Conservation (phyloP, 1,140 invertebrate genomes). For the Trypoxylus dichotomus region DNA sequence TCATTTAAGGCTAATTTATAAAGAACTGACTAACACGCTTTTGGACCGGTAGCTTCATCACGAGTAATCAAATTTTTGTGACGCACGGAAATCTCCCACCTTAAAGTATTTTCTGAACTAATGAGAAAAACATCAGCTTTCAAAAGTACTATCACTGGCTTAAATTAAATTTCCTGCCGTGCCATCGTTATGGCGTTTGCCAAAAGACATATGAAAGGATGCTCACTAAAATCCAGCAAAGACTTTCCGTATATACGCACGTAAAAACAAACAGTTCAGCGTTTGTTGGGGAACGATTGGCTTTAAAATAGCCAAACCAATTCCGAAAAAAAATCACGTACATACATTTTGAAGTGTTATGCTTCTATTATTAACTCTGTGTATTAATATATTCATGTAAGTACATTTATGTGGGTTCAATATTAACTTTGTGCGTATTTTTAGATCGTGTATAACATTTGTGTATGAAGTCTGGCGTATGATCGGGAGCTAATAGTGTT, state of each 20-base stretch:
- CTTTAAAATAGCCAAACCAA: background rate
- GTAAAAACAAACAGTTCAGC: background rate
- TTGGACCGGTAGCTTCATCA: no score
- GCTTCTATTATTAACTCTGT: background rate
- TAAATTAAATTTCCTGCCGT: background rate
- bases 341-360: background rate
- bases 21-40: no score
- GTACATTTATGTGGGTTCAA: conserved; percentile 16
- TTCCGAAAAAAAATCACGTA: background rate
- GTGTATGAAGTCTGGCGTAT: conserved; percentile 9
- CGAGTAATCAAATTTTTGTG: background rate
- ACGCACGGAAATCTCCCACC: background rate
- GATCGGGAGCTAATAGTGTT: conserved; percentile 5
- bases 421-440: conserved; percentile 11
- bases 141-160: background rate
- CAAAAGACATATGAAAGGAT: no score
- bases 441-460: conserved; percentile 11
- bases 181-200: background rate
- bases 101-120: background rate
- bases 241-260: background rate
- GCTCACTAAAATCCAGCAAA: background rate
- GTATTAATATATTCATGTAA: conserved; percentile 4
- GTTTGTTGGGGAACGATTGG: no score
- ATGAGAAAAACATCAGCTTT: background rate
- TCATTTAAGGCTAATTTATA: no score